These are phyloP conservation scores for Anas bernieri DNA, from an alignment of 2,797 vertebrate genomes.

Conservation along the genomic window DNA sequence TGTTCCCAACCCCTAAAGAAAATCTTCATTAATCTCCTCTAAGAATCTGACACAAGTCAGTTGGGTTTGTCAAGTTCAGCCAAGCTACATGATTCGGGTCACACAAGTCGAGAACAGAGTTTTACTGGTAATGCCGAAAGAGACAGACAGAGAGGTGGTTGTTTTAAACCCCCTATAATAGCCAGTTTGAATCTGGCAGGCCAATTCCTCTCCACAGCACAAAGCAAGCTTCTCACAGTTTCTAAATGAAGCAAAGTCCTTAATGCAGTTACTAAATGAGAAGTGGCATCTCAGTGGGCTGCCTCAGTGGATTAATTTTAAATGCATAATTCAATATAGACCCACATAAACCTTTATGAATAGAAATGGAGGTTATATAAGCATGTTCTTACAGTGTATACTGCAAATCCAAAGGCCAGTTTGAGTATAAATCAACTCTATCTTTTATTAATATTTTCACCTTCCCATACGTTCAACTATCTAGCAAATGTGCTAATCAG, in stretches of 20 bases:
- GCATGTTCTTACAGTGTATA: slow-evolving; percentile 55
- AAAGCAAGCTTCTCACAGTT: slow-evolving; percentile 52
- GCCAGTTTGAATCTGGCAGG: slow-evolving; percentile 36
- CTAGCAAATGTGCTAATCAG: slow-evolving; percentile 39
- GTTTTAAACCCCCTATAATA: slow-evolving; percentile 36
- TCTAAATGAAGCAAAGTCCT: slow-evolving; percentile 68
- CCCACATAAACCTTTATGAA: slow-evolving; percentile 70
- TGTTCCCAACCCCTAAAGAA: neutral
- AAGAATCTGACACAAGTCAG: neutral
- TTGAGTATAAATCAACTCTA: slow-evolving; percentile 47
- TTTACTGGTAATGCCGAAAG: neutral
- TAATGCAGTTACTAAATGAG: slow-evolving; percentile 67
- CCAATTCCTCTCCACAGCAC: slow-evolving; percentile 35
- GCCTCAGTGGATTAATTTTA: slow-evolving; percentile 74
- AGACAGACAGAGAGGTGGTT: slow-evolving; percentile 31
- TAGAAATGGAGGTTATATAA: slow-evolving; percentile 70
- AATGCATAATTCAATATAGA: slow-evolving; percentile 71
- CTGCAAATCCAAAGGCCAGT: slow-evolving; percentile 57
- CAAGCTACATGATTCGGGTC: neutral
- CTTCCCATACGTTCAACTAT: slow-evolving; percentile 48
- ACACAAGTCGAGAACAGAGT: neutral
- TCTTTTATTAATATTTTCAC: slow-evolving; percentile 59
- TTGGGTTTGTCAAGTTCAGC: slow-evolving; percentile 46
- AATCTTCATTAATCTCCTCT: slow-evolving; percentile 9
- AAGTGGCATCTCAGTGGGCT: slow-evolving; percentile 72